These are phyloP conservation scores for Endotricha flammealis DNA, from an alignment of 2,888 invertebrate species.

Conservation along the genomic window DNA sequence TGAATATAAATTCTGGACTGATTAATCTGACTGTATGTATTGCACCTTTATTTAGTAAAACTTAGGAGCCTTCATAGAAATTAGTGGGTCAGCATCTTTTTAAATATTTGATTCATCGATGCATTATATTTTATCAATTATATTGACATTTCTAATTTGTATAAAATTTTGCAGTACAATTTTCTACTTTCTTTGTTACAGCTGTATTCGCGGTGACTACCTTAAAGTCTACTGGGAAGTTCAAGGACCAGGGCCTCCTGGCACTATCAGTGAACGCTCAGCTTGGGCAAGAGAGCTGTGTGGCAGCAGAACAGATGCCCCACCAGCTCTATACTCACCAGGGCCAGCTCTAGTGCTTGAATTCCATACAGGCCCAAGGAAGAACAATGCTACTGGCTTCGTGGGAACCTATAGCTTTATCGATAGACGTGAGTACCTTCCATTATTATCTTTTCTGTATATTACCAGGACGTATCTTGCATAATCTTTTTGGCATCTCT, in stretches of 20 bases:
- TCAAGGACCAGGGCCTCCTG: conserved; percentile 82
- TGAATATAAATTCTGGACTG: too few relatives aligned
- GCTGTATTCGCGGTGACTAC: conserved; percentile 86
- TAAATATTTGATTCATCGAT: too few relatives aligned
- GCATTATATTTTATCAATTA: too few relatives aligned
- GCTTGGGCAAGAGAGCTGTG: conserved; percentile 86
- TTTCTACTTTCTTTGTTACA: conserved; percentile 72
- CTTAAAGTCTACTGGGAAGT: conserved; percentile 89
- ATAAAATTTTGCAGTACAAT: too few relatives aligned
- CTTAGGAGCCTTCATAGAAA: too few relatives aligned
- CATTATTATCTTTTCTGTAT: too few relatives aligned
- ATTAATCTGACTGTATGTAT: too few relatives aligned
- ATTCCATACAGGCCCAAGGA: conserved; percentile 80
- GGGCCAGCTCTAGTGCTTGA: conserved; percentile 85
- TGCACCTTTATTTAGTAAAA: too few relatives aligned
- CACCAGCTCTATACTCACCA: conserved; percentile 86
- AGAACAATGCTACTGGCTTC: conserved; percentile 81
- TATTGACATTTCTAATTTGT: too few relatives aligned
- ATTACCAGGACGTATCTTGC: too few relatives aligned
- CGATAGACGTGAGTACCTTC: conserved; percentile 82
- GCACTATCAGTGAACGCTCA: conserved; percentile 85
- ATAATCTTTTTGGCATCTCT: too few relatives aligned
- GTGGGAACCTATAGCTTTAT: conserved; percentile 87
- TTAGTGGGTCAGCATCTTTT: too few relatives aligned
- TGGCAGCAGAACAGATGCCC: conserved; percentile 82